Percentiles rank a stretch among this genome's conserved stretches.
These are phyloP conservation scores for Chlorodrepanis virens DNA, from an alignment of 2,113 vertebrate species.

Conservation along the genomic window DNA sequence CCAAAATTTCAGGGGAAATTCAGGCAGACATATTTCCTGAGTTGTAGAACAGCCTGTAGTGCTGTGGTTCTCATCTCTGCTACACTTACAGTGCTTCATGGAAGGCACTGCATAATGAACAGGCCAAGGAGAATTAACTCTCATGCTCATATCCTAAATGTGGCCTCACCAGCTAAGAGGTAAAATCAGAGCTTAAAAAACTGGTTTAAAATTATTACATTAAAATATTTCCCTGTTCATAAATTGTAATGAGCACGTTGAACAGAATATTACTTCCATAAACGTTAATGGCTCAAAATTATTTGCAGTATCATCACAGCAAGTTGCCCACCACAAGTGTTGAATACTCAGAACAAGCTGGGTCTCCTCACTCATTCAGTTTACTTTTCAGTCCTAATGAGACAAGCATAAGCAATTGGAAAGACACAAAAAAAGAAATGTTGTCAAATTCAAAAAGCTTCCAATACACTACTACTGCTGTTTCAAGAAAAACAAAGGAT, in stretches of 20 bases:
- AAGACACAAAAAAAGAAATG: background rate
- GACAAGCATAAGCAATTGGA: background rate
- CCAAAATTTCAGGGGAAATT: background rate
- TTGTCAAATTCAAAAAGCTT: background rate
- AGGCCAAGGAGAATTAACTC: background rate
- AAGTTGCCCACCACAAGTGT: background rate
- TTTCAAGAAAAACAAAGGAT: background rate
- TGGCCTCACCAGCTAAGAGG: background rate
- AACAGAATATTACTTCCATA: background rate
- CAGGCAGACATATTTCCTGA: background rate
- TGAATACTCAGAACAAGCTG: background rate
- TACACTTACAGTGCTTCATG: background rate
- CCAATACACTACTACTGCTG: background rate
- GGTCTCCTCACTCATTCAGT: background rate
- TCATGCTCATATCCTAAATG: background rate
- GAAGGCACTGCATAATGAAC: accelerated
- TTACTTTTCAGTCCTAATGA: background rate
- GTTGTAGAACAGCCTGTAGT: background rate
- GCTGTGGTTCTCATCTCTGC: background rate
- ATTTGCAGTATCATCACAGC: background rate
- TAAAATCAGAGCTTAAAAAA: background rate
- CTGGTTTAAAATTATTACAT: background rate
- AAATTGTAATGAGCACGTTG: background rate
- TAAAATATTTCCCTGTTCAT: background rate
- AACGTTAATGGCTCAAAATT: background rate